Conservation (phyloP, 2,113 vertebrate genomes). For the Oceanites oceanicus region DNA sequence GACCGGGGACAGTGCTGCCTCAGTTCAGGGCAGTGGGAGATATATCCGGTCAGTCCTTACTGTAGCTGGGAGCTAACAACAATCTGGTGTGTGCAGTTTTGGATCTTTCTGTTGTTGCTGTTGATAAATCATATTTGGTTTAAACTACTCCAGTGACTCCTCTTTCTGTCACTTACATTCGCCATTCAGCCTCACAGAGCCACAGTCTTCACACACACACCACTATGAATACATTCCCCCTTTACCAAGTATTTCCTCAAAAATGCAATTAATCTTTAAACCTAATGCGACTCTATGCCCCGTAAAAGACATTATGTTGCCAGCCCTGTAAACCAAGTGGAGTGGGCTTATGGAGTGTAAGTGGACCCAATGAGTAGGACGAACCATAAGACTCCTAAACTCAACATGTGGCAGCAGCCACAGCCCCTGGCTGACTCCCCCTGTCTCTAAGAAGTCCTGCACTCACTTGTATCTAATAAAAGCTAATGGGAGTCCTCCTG, state of each 20-base stretch:
- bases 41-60: neutral
- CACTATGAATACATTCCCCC: neutral
- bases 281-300: accelerated
- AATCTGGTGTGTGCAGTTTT: neutral
- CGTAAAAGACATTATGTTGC: neutral
- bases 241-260: neutral
- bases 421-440: neutral
- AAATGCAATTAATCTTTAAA: neutral
- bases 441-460: neutral
- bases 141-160: neutral
- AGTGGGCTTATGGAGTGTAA: neutral
- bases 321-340: neutral
- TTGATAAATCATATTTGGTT: neutral
- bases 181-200: neutral
- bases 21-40: neutral
- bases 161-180: neutral
- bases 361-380: accelerated
- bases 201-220: no score
- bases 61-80: neutral
- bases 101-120: neutral
- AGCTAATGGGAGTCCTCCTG: neutral
- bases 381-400: neutral
- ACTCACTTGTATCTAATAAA: neutral
- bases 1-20: neutral
- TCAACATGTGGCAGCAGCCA: neutral